phyloP scores from a whole-genome alignment of 2,113 vertebrate species.

The Scatophagus argus region DNA sequence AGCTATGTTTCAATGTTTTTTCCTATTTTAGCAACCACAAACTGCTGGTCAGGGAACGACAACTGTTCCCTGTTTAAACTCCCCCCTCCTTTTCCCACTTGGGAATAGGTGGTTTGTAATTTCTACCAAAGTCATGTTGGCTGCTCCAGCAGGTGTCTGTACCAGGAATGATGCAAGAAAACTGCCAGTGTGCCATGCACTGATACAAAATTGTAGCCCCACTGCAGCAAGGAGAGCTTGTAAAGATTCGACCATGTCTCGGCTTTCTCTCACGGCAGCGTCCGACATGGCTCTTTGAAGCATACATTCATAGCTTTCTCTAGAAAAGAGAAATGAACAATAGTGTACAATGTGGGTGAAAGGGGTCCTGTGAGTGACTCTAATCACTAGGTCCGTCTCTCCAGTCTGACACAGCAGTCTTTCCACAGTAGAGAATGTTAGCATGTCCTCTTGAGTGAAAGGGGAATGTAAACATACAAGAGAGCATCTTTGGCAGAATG shows the following conservation, averaged over 20 bases:
- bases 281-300: constrained; percentile 67
- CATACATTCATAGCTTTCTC: constrained; percentile 78
- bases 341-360: constrained; percentile 27
- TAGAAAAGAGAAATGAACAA: constrained; percentile 36
- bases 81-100: background rate
- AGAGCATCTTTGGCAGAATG: constrained; percentile 84
- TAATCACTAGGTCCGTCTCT: constrained; percentile 27
- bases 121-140: constrained; percentile 30
- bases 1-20: constrained; percentile 32
- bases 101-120: constrained; percentile 12
- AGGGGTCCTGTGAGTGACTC: constrained; percentile 34
- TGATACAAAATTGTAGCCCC: constrained; percentile 24
- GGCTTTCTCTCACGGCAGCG: constrained; percentile 31
- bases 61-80: constrained; percentile 1
- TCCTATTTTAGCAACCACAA: constrained; percentile 44
- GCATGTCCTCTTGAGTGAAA: constrained; percentile 59
- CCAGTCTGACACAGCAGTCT: constrained; percentile 26
- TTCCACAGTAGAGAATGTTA: constrained; percentile 28
- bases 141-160: constrained; percentile 27
- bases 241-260: constrained; percentile 5
- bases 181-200: too few relatives aligned
- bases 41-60: constrained; percentile 71
- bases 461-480: constrained; percentile 82
- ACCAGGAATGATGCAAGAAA: constrained; percentile 36
- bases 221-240: constrained; percentile 31